Conservation (phyloP, 37 sponge, comb jelly and placozoan species). For the Beroe forskalii region DNA sequence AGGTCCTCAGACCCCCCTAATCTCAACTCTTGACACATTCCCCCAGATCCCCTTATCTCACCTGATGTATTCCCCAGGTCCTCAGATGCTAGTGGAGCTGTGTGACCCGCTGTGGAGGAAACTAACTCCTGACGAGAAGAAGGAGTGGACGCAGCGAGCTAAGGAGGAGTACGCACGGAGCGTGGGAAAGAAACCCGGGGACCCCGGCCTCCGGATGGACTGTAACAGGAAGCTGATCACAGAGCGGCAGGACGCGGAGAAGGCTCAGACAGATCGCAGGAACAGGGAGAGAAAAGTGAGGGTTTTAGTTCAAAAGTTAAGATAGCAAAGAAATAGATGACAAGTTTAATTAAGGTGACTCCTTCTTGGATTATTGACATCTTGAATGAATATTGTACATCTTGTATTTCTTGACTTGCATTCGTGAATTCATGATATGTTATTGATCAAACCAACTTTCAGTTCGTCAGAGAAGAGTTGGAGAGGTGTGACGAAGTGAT, state of each 20-base stretch:
- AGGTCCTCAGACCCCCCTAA: no score
- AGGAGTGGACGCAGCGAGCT: constrained; percentile 38
- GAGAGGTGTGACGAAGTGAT: constrained; percentile 52
- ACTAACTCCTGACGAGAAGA: constrained; percentile 49
- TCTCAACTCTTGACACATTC: no score
- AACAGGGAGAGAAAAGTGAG: not conserved
- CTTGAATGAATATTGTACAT: no score
- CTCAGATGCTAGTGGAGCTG: constrained; percentile 32
- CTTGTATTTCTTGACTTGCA: no score
- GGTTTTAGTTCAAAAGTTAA: no score
- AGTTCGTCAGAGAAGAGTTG: constrained; percentile 9
- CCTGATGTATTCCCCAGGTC: no score
- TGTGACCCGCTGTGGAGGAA: constrained; percentile 59
- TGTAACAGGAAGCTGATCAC: constrained; percentile 57
- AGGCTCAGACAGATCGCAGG: not conserved
- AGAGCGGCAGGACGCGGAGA: constrained; percentile 2
- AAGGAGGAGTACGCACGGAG: constrained; percentile 46
- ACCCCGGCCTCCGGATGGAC: constrained; percentile 27
- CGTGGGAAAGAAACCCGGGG: not conserved
- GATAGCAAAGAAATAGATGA: no score
- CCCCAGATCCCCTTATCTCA: no score
- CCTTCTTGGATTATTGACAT: no score
- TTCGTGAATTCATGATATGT: no score
- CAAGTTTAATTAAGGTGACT: no score
- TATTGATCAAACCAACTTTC: no score